Conservation (phyloP, 2,113 vertebrate species). For the Hemichromis elongatus region DNA sequence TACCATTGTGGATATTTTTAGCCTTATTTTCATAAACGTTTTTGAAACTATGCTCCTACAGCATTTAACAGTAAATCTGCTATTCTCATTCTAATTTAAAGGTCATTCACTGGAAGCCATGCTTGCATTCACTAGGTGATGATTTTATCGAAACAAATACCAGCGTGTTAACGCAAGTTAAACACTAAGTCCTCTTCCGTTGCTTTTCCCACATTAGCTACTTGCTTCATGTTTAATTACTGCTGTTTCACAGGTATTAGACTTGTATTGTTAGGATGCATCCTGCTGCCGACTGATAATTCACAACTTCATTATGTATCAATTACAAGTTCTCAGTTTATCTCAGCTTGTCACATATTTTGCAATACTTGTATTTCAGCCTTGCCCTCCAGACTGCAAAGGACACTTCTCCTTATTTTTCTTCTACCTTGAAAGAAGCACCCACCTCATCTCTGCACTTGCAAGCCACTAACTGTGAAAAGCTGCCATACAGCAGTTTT, state of each 20-base stretch:
- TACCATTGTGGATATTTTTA: not conserved
- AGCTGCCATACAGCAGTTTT: slow-evolving; percentile 11
- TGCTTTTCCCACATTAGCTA: not conserved
- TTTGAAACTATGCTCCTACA: not conserved
- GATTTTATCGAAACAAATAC: not conserved
- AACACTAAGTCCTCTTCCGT: no score
- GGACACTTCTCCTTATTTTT: not conserved
- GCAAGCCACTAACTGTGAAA: not conserved
- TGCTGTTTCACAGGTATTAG: not conserved
- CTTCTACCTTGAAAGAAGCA: not conserved
- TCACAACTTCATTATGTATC: not conserved
- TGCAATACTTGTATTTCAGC: not conserved
- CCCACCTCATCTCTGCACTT: not conserved
- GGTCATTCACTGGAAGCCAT: not conserved
- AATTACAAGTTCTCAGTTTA: not conserved
- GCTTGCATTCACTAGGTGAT: not conserved
- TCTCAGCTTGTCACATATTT: not conserved
- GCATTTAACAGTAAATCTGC: not conserved
- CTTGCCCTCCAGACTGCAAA: not conserved
- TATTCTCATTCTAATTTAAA: not conserved
- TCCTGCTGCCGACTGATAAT: not conserved
- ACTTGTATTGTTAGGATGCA: not conserved
- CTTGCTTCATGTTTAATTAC: not conserved
- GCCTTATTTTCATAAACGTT: not conserved
- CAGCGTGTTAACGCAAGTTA: no score